phyloP scores from a whole-genome alignment of 2,888 invertebrate genomes.

The Operophtera brumata region DNA sequence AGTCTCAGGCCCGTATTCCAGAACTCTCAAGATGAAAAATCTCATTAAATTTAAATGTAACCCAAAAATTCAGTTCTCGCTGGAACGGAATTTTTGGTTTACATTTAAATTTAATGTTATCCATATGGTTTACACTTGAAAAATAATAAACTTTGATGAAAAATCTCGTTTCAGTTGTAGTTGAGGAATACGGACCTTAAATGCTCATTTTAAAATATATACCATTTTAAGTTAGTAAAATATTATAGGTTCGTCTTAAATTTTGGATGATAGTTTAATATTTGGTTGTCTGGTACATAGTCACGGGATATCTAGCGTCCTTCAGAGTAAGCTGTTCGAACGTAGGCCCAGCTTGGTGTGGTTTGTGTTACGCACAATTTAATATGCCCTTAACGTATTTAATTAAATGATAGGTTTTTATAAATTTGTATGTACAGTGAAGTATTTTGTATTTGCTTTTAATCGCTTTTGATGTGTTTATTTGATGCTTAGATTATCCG shows the following conservation, averaged over 20 bases:
- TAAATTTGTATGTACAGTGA: constrained; percentile 38
- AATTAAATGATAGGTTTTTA: constrained; percentile 15
- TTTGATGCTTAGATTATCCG: constrained; percentile 23
- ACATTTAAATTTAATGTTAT: no score
- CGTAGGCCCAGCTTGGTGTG: constrained; percentile 13
- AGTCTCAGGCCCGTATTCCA: background rate
- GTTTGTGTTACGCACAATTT: constrained; percentile 70
- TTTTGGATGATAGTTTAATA: constrained; percentile 52
- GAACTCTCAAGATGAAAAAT: no score
- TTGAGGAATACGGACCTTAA: constrained; percentile 45
- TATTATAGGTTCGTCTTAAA: constrained; percentile 65
- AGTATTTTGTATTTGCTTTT: constrained; percentile 36
- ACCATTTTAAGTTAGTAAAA: constrained; percentile 73
- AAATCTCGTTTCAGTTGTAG: no score
- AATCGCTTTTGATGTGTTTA: constrained; percentile 37
- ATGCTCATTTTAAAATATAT: constrained; percentile 77
- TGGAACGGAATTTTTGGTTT: no score
- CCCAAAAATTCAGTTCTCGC: no score
- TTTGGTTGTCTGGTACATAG: constrained; percentile 53
- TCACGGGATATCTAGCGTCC: constrained; percentile 51
- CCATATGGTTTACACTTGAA: no score
- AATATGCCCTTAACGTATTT: constrained; percentile 38
- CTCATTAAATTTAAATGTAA: no score
- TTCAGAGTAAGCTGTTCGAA: constrained; percentile 53
- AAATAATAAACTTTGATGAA: no score